Evolutionary conservation across 2,888 invertebrate species (phyloP), one percentile per base, ranked within the genome.

Genomic region (Chymomyza procnemis): DNA sequence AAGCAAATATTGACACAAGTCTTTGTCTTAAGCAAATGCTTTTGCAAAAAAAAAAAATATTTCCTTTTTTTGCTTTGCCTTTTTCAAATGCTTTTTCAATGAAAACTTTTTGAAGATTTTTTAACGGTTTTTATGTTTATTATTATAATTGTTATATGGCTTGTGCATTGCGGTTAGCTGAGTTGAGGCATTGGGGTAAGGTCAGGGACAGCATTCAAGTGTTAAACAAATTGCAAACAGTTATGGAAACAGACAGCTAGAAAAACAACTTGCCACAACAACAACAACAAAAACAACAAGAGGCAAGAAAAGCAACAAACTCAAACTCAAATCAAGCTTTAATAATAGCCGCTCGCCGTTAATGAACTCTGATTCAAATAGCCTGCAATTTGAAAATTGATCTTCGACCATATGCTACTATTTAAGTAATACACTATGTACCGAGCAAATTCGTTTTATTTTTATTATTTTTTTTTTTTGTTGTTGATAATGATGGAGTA

Each of bases 21-120:
- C 34, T 41, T 41, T 41, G 55, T 9, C n/a, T 62, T 55, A 68
- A 26, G 22, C 58, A 47, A 59, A 58, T 64, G 64, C 59, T 60
- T n/a, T n/a, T n/a, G n/a, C n/a, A 72, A 60, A 70, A 73, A 80
- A 26, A 26, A 26, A 26, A 26, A 26, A 26, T 6, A 26, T 6
- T 6, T 2, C 1, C 1, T 4, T 3, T 26, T 26, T 26, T n/a
- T n/a, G n/a, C n/a, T n/a, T n/a, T n/a, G n/a, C n/a, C n/a, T n/a
- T 26, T 41, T 41, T 41, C 9, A 41, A 80, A 78, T 78, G 75
- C 55, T 55, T 41, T 65, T 62, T 74, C 74, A 67, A 70, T 67
- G 71, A 64, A 67, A 19, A 12, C 71, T 58, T 54, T 12, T 41
- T 41, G 19, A 19, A 12, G 50, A 8, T 50, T 50, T 19, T n/a